These are phyloP conservation scores for Euwallacea fornicatus DNA, from an alignment of 1,140 invertebrate genomes.

Conservation along the genomic window DNA sequence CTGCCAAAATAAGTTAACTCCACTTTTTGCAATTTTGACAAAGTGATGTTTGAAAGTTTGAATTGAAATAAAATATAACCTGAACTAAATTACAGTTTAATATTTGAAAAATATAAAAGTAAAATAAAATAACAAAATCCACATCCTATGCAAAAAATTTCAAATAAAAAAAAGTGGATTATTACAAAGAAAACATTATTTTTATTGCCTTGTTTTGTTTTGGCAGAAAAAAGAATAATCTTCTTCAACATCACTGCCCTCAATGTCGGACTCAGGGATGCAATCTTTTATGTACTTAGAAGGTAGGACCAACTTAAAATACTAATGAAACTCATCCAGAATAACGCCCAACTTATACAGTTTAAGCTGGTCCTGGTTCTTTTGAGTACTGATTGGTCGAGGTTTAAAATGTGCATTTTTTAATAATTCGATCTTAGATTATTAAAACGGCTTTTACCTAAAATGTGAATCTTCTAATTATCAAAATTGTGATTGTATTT, in stretches of 20 bases:
- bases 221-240: background rate
- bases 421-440: slow-evolving; percentile 7
- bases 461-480: slow-evolving; percentile 14
- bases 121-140: slow-evolving; percentile 1
- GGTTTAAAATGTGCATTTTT: slow-evolving; percentile 7
- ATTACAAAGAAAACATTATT: background rate
- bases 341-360: background rate
- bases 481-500: slow-evolving; percentile 20
- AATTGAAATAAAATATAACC: slow-evolving; percentile 2
- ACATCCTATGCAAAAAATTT: background rate
- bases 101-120: slow-evolving; percentile 7
- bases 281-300: background rate
- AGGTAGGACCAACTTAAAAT: background rate
- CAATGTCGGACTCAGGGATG: background rate
- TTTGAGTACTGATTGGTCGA: background rate
- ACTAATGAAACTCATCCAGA: slow-evolving; percentile 9
- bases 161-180: background rate
- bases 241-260: background rate
- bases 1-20: slow-evolving; percentile 4
- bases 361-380: slow-evolving; percentile 1
- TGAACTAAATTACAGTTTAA: background rate
- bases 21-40: background rate
- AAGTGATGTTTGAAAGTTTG: slow-evolving; percentile 2
- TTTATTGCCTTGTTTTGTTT: slow-evolving; percentile 3
- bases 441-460: background rate